Evolutionary conservation across 2,797 vertebrate genomes (phyloP), one percentile per base, ranked within the genome.

Genomic region (Takifugu rubripes): DNA sequence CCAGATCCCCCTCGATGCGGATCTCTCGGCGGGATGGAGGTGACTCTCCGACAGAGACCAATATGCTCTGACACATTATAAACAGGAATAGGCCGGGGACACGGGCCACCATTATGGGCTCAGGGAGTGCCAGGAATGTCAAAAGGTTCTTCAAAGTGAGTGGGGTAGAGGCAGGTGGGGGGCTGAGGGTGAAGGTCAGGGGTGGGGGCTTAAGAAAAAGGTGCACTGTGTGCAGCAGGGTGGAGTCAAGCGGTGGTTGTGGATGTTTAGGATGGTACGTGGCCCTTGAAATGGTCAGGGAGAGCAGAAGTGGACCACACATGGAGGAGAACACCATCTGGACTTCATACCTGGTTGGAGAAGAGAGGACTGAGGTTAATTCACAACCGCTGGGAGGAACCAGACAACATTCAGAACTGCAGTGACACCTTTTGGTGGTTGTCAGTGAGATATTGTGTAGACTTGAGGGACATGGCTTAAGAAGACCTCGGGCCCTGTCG

Each of bases 1-100:
- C 96, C 60, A 99, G 88, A 86, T 99, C 95, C 48, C 97, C 97
- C 77, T 99, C 97, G 44, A 99, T 96, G 77, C 97, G 97, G 75
- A 98, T 96, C 84, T 98, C 97, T 52, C 93, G 92, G 66, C 94
- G 94, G 65, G 94, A 80, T 81, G 84, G 94, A 61, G 91, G 93
- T 52, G 94, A 91, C 77, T 98, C 96, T 44, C 93, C 93, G 31
- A 89, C 92, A 60, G 92, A 95, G 76, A 94, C 91, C 75, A 96
- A 84, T 78, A 92, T 88, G 69, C 80, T 82, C 8, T 78, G 82
- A 63, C 83, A 88, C 78, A 91, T 83, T 75, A 96, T 89, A 79
- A 92, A 84, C 87, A 98, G 72, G 11, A 92, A 82, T 72, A 97
- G 80, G 69, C 92, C 79, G 62, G 91, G 91, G 59, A 94, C 66